Percentiles rank a stretch among this genome's conserved stretches.
Conservation (phyloP, 2,113 vertebrate genomes). For the Cheilinus undulatus region DNA sequence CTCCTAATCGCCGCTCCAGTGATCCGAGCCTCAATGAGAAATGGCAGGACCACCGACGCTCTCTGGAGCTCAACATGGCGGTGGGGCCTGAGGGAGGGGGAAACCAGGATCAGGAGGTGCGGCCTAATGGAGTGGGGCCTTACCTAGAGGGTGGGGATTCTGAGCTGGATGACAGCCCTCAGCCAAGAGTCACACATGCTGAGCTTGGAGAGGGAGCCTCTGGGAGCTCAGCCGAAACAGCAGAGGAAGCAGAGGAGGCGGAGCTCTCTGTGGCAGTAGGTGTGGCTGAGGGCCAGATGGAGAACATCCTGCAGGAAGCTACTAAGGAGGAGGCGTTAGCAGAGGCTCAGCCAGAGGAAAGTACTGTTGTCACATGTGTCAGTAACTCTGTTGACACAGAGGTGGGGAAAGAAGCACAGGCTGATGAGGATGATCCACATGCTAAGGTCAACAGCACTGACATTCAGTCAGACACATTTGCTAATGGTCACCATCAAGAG, state of each 20-base stretch:
- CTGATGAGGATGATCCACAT: conserved; percentile 18
- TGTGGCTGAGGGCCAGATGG: conserved; percentile 93
- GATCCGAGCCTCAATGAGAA: conserved; percentile 97
- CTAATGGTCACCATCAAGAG: conserved; percentile 61
- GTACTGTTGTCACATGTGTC: conserved; percentile 5
- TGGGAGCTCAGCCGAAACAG: not conserved
- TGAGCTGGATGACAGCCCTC: conserved; percentile 71
- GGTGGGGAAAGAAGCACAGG: conserved; percentile 7
- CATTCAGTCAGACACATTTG: conserved; percentile 8
- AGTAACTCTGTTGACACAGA: conserved; percentile 28
- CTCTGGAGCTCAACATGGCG: conserved; percentile 90
- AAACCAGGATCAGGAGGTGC: conserved; percentile 72
- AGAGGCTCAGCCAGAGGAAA: conserved; percentile 72
- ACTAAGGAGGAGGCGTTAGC: conserved; percentile 87
- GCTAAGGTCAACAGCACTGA: conserved; percentile 27
- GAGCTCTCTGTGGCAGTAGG: conserved; percentile 91
- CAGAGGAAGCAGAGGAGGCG: conserved; percentile 74
- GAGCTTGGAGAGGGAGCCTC: conserved; percentile 21
- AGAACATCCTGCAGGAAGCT: conserved; percentile 96
- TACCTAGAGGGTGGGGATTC: conserved; percentile 49
- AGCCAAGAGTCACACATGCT: conserved; percentile 47
- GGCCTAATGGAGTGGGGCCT: conserved; percentile 58
- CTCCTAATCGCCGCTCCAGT: conserved; percentile 92
- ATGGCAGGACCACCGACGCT: conserved; percentile 96
- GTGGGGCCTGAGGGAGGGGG: conserved; percentile 82